Evolutionary conservation across 2,888 invertebrate species (phyloP), one percentile per base, ranked within the genome.

Genomic region (Morpho deidamia): DNA sequence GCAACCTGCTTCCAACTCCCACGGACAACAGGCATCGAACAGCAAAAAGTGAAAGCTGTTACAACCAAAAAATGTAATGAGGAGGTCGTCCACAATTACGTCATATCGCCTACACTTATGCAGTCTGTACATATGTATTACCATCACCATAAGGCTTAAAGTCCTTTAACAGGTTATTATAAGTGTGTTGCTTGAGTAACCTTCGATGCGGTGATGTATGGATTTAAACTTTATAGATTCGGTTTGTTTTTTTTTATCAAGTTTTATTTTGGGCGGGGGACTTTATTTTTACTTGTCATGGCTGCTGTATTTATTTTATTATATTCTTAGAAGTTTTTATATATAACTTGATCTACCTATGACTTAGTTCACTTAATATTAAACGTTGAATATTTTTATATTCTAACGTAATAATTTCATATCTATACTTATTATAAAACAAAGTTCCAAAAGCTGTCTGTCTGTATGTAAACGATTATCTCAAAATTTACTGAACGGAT

Each of bases 31-130:
- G 46, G 46, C 55, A 47, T 33, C 47, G 49, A 49, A 41, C 38
- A 41, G 56, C 52, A 47, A 58, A 77, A 81, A 81, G 81, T 79
- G 80, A 81, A 81, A 81, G 81, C 76, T 54, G 71, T 66, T 62
- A 62, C 63, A 57, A 60, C 78, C 78, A 73, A 80, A 79, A 23
- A 72, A 71, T 67, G 73, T 70, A 71, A 68, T 55, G 67, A 61
- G 65, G 73, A 78, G 77, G 78, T 72, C 75, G 71, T 44, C 62
- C 46, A 58, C 58, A 56, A 60, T 80, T 78, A 73, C 78, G 68
- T 77, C 74, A 78, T 56, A 34, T 44, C 49, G 35, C 51, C 47
- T 35, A 51, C 48, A 35, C n/a, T 11, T 41, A 35, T 14, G 32
- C 38, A 46, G 14, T 11, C 23, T 23, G 33, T 14, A 47, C 45